Base-by-base conservation (phyloP, 2,888 invertebrate genomes). In the Dichetophora obliterata region DNA sequence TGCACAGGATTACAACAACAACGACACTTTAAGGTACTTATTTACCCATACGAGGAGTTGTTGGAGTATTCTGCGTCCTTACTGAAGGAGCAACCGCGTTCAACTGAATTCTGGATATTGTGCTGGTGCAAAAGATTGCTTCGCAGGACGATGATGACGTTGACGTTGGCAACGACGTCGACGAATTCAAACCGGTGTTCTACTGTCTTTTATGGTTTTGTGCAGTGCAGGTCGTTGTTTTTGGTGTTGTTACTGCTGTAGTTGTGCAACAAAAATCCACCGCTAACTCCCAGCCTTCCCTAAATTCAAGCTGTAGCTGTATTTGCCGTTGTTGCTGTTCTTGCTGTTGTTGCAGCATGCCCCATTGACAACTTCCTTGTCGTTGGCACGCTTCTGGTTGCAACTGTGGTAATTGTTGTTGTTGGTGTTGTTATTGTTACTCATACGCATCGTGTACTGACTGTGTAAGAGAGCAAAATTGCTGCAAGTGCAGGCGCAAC, bases 1-100 rank as follows among this genome's bases (percentile, higher is more conserved):
- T 73, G 48, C 37, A 37, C 59, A 37, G 27, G 16, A n/a, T 19
- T 43, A 43, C 22, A 50, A 43, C 59, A 19, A 11, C 34, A 22
- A 59, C 22, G 43, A 14, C 31, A 22, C 43, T 34, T 50, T 27
- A 8, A 22, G 19, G 50, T 50, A 48, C 27, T 5, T 52, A 22
- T 31, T 65, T 59, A 37, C 34, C 22, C 52, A 74, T 14, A 74
- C 66, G 54, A 66, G n/a, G 43, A 66, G 54, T 74, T 66, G 74
- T 52, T 68, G 68, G 34, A 74, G 66, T 74, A 37, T 66, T 79
- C 82, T 82, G 84, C 85, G 87, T 88, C 88, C 88, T 88, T 87
- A 85, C 88, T 87, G 85, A 84, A 88, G 88, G 86, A 88, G 84
- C 86, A 84, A 80, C 84, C 87, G 86, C 88, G 86, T 86, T 84